Evolutionary conservation across 2,888 invertebrate genomes (phyloP).

Genomic region (Epinotia brunnichana): DNA sequence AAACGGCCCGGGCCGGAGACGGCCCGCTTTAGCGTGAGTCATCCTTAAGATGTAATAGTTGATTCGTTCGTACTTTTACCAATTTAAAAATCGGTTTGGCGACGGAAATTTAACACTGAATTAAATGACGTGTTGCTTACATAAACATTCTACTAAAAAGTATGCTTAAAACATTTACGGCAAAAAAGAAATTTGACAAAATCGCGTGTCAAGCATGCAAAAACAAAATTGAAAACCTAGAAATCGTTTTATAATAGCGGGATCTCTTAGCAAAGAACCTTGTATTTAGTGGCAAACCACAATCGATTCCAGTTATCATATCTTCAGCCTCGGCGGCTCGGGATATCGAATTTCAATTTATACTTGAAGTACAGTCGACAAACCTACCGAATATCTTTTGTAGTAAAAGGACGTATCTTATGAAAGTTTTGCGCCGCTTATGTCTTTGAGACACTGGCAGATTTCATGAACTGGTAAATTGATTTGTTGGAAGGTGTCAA

Average conservation of each 20-base stretch:
- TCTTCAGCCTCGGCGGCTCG: background rate
- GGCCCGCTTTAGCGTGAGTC: too few species aligned
- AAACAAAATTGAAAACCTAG: background rate
- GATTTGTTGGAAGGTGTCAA: constrained; percentile 3
- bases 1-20: too few species aligned
- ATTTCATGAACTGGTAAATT: background rate
- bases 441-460: background rate
- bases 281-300: background rate
- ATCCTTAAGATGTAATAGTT: too few species aligned
- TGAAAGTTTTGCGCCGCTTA: background rate
- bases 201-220: background rate
- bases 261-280: background rate
- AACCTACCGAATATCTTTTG: background rate
- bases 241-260: background rate
- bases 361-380: background rate
- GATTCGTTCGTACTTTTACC: too few species aligned
- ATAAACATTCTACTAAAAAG: too few species aligned
- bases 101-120: too few species aligned
- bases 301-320: constrained; percentile 3
- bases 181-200: too few species aligned
- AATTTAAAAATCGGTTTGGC: too few species aligned
- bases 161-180: too few species aligned
- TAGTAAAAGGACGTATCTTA: background rate
- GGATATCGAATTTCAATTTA: constrained; percentile 15
- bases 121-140: too few species aligned